Percentiles rank a stretch among this genome's conserved stretches.
Evolutionary conservation across 2,888 invertebrate species (phyloP).

Genomic region (Protodeltote pygarga): DNA sequence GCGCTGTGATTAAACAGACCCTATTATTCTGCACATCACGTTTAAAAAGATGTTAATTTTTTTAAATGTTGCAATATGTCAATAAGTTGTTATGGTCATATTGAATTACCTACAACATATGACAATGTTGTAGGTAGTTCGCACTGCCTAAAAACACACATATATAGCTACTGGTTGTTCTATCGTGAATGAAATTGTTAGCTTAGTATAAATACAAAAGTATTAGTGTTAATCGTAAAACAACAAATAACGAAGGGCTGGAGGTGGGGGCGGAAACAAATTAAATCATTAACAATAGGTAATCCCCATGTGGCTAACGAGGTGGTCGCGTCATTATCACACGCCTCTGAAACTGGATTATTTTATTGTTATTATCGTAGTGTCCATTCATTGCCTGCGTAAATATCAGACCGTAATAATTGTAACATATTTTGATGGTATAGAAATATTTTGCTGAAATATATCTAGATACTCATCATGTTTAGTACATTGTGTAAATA

Average conservation of each 20-base stretch:
- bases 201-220: conserved; percentile 23
- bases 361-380: conserved; percentile 76
- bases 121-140: too few species aligned
- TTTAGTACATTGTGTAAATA: too few species aligned
- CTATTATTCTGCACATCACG: conserved; percentile 10
- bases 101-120: too few species aligned
- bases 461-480: too few species aligned
- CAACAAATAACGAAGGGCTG: conserved; percentile 30
- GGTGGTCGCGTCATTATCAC: conserved; percentile 77
- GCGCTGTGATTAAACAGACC: conserved; percentile 17
- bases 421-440: too few species aligned
- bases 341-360: conserved; percentile 78
- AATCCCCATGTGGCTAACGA: conserved; percentile 80
- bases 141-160: conserved; percentile 3
- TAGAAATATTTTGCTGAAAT: too few species aligned
- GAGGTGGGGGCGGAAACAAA: conserved; percentile 72
- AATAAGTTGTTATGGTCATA: too few species aligned
- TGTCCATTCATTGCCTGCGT: conserved; percentile 63
- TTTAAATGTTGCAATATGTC: too few species aligned
- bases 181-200: conserved; percentile 10
- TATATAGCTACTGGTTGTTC: too few species aligned
- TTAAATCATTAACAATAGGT: conserved; percentile 85
- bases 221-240: conserved; percentile 38
- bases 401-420: conserved; percentile 51
- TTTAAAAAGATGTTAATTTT: too few species aligned